phyloP scores from a whole-genome alignment of 64 coral and sea anemone species.

The Cladopsammia gracilis region DNA sequence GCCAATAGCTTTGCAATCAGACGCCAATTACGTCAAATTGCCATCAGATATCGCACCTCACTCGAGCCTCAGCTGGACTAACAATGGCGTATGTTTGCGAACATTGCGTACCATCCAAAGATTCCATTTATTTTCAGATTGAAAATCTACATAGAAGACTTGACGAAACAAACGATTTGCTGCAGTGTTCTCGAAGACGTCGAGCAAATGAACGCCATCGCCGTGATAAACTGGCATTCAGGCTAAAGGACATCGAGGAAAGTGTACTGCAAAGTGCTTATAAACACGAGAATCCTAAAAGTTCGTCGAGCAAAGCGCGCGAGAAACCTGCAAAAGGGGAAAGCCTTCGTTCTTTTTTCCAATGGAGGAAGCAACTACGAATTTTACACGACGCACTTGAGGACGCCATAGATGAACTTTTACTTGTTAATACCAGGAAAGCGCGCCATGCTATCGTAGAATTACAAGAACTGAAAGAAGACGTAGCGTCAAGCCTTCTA shows the following conservation, averaged over 20 bases:
- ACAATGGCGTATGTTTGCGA: constrained; percentile 5
- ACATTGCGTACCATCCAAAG: background rate
- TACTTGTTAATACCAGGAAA: background rate
- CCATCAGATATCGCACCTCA: background rate
- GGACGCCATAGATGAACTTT: constrained; percentile 16
- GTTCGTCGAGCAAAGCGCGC: background rate
- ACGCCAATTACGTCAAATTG: background rate
- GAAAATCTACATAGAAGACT: constrained; percentile 37
- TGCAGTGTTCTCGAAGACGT: background rate
- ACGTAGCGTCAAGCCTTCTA: background rate
- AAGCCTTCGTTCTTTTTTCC: constrained; percentile 12
- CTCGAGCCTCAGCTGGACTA: background rate
- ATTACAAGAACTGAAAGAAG: constrained; percentile 29
- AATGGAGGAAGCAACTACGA: constrained; percentile 28
- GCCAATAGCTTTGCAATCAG: background rate
- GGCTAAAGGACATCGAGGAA: constrained; percentile 13
- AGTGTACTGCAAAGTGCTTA: background rate
- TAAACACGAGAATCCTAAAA: background rate
- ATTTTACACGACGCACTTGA: constrained; percentile 19
- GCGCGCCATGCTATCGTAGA: constrained; percentile 3
- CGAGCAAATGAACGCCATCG: background rate
- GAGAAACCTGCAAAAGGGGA: background rate
- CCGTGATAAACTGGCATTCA: background rate
- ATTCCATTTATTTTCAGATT: constrained; percentile 17
- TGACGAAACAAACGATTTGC: constrained; percentile 30